Evolutionary conservation across 1,140 invertebrate species (phyloP), one percentile per base, ranked within the genome.

Genomic region (Trypoxylus dichotomus): DNA sequence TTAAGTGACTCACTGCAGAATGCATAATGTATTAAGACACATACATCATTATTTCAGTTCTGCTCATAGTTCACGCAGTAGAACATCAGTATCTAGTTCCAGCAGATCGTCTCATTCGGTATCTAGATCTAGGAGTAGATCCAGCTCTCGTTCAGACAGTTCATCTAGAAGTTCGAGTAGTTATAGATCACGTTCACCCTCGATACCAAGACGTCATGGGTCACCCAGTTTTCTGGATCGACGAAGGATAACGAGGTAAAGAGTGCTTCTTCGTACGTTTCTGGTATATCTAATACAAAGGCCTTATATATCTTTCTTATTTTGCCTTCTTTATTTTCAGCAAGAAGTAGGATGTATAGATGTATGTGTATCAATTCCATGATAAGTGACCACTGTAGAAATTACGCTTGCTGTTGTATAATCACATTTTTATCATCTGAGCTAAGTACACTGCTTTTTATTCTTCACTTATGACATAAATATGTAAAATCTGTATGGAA

Each of bases 161-260:
- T 82, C 85, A 13, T 87, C 87, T 27, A 87, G 81, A 3, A 83
- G 82, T 37, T 83, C 81, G 75, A 83, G 83, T 1, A 80, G 82
- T 86, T 89, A 89, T 75, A 89, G 92, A 80, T 93, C 92, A 54
- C 90, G 94, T 75, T 96, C 94, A 60, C 93, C 92, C 10, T 97
- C 95, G 27, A 97, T 97, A 86, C 94, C 95, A 27, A 88, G 95
- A 68, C 90, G 96, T 79, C 91, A 93, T 80, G 95, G 96, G 32
- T 97, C 95, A 60, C 96, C 96, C 1, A 96, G 95, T 85, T 97
- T 97, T 87, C 87, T 97, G 42, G 95, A 97, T 84, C 90, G 95
- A 83, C 89, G 96, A 74, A 90, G 96, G 79, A 97, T 97, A 80
- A 97, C 96, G 73, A 97, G 95, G 95, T 97, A 90, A 88, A 41